Conservation (phyloP, 2,113 vertebrate genomes). For the Spheniscus mendiculus region DNA sequence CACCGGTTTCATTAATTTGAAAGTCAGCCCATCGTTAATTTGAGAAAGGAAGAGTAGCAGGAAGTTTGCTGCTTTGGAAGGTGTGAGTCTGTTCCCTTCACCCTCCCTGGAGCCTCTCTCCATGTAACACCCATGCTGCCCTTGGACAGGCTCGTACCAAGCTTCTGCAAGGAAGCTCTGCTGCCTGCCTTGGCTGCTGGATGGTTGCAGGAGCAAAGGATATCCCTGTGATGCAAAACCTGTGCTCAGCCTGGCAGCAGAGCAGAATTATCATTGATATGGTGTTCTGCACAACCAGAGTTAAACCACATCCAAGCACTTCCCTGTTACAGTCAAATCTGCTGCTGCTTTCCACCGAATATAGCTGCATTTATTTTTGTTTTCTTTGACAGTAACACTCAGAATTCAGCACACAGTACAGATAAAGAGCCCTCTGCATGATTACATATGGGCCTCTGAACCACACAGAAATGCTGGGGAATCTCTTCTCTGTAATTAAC, state of each 20-base stretch:
- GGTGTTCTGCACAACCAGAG: background rate
- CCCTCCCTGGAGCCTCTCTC: background rate
- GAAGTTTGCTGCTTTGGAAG: background rate
- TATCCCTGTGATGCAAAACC: background rate
- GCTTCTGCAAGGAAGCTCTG: background rate
- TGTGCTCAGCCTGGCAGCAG: background rate
- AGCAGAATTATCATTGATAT: background rate
- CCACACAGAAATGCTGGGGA: background rate
- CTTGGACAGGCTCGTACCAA: background rate
- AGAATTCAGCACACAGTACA: background rate
- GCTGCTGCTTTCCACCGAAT: background rate
- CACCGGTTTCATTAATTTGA: rapidly evolving
- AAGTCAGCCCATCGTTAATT: background rate
- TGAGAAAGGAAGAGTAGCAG: background rate
- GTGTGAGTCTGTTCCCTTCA: rapidly evolving
- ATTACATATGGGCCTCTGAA: rapidly evolving
- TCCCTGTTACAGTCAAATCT: background rate
- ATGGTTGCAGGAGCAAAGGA: background rate
- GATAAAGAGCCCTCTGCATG: background rate
- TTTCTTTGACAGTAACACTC: background rate
- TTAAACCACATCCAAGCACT: background rate
- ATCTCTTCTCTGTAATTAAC: background rate
- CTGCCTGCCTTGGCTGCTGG: background rate
- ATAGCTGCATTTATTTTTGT: background rate
- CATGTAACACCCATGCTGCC: rapidly evolving